Conservation (phyloP, 1,140 invertebrate genomes). For the Colletes gigas region DNA sequence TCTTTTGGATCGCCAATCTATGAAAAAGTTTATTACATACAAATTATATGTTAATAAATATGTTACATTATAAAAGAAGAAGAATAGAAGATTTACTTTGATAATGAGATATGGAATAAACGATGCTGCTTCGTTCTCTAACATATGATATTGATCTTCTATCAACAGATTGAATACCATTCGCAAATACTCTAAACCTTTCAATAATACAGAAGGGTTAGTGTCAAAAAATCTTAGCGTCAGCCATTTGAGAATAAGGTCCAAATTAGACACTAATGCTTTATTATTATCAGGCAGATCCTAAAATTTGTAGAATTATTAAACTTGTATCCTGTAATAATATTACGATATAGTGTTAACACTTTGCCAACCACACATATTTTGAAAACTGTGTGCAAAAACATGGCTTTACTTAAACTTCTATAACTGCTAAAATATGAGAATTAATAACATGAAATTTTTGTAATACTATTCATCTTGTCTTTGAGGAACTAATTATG, state of each 20-base stretch:
- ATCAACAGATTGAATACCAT: constrained; percentile 91
- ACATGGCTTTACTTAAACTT: no score
- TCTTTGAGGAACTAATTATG: no score
- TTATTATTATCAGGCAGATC: constrained; percentile 89
- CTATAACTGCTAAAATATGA: no score
- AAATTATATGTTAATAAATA: constrained; percentile 26
- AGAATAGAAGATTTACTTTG: constrained; percentile 84
- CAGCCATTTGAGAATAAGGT: constrained; percentile 97
- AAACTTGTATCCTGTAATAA: background rate
- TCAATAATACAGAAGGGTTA: constrained; percentile 97
- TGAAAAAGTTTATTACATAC: constrained; percentile 26
- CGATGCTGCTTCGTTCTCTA: constrained; percentile 94
- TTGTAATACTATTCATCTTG: no score
- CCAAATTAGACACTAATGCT: constrained; percentile 94
- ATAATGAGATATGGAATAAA: constrained; percentile 97
- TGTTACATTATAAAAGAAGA: background rate
- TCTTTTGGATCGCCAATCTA: constrained; percentile 98
- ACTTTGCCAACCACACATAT: no score
- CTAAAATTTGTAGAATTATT: constrained; percentile 53
- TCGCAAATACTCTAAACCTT: constrained; percentile 95
- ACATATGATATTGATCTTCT: constrained; percentile 91
- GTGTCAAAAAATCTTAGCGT: constrained; percentile 98
- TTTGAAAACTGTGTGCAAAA: no score
- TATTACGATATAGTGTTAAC: background rate
- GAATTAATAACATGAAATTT: no score